These are phyloP conservation scores for Pangasius sanitwongsei DNA, from an alignment of 2,797 vertebrate species.

Conservation along the genomic window DNA sequence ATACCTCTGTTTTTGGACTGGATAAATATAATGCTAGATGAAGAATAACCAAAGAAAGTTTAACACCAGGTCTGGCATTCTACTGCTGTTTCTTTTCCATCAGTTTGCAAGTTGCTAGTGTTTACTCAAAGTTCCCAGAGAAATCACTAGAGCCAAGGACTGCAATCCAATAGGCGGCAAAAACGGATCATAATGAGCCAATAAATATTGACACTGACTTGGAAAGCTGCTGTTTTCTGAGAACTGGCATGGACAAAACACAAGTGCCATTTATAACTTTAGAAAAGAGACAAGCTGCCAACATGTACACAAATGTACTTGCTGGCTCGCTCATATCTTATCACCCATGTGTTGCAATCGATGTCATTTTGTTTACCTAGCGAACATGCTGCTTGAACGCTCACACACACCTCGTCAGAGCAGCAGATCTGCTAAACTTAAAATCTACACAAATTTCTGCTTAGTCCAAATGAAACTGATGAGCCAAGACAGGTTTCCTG, in stretches of 20 bases:
- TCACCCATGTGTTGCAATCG: background rate
- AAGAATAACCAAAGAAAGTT: background rate
- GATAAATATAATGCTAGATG: background rate
- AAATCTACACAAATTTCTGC: background rate
- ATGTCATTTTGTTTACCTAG: slow-evolving; percentile 14
- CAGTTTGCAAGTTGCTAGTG: background rate
- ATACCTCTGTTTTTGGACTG: too few species aligned
- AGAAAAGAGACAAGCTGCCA: background rate
- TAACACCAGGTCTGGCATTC: background rate
- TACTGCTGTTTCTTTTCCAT: background rate
- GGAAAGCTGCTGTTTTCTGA: background rate
- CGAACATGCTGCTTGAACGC: background rate
- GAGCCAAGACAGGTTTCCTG: background rate
- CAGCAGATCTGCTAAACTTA: too few species aligned
- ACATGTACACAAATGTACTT: background rate
- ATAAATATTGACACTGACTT: background rate
- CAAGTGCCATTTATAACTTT: background rate
- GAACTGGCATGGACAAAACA: background rate
- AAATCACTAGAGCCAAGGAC: background rate
- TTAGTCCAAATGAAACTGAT: background rate
- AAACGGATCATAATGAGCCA: slow-evolving; percentile 5
- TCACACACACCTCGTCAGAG: background rate
- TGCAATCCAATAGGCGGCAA: background rate
- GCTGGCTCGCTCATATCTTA: background rate
- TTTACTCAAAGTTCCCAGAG: background rate